Evolutionary conservation across 2,113 vertebrate species (phyloP), one percentile per base, ranked within the genome.

Genomic region (Neolamprologus devosi): DNA sequence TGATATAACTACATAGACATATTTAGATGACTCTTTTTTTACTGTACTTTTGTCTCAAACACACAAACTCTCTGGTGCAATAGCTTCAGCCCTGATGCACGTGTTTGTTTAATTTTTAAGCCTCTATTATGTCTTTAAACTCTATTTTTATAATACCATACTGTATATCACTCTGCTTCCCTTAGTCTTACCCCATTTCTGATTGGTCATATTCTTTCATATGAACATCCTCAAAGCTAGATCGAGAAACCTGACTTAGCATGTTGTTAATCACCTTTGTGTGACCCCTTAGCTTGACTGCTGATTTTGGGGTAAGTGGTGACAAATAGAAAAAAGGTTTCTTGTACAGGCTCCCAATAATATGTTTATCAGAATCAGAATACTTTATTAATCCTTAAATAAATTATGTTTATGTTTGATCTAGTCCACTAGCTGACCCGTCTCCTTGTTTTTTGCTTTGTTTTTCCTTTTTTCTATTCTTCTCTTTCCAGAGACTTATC

Each of bases 401-500:
- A 60, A 26, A 73, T 60, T n/a, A 2, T 65, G 60, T 65, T 84
- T 40, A 26, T 35, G 33, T 42, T 70, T 75, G n/a, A 9, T 5
- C 47, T 19, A 80, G 10, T 63, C 21, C 5, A 83, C 23, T 30
- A 45, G 83, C 82, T 88, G 26, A 89, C 33, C 58, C 3, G 8
- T 85, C 6, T 80, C 21, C 33, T 28, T 82, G 2, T 83, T 63
- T 79, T 63, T 73, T 30, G 55, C 19, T 26, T 26, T 63, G 9
- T 42, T 33, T 21, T 81, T 30, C 8, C 3, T 45, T 23, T 26
- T 42, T 45, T 10, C 3, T 82, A 17, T 80, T 4, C 37, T 19
- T 33, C 16, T 33, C 12, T 95, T 96, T 90, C 92, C 97, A 99
- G 99, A 98, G 99, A 96, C 97, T 99, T 91, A 99, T 99, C 95